These are phyloP conservation scores for Creontiades dilutus DNA, from an alignment of 2,888 invertebrate genomes.

Conservation along the genomic window DNA sequence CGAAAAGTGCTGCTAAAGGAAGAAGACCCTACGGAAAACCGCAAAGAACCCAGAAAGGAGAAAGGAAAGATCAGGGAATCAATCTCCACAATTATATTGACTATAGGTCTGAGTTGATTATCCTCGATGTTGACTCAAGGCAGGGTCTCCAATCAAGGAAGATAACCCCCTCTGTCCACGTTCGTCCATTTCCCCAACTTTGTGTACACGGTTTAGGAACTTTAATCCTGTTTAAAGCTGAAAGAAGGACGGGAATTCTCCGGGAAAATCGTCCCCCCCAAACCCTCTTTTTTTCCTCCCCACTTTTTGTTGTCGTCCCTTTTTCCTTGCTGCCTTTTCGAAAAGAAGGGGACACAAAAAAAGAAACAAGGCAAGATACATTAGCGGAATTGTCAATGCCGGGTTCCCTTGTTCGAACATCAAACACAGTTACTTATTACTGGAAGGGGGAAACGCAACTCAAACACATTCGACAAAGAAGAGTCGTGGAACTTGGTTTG, in stretches of 20 bases:
- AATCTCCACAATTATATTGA: conserved; percentile 69
- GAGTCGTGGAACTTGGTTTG: neutral
- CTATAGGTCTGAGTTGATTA: conserved; percentile 70
- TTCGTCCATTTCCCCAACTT: conserved; percentile 26
- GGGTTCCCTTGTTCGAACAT: conserved; percentile 62
- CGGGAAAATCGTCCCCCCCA: conserved; percentile 42
- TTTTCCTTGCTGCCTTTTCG: conserved; percentile 22
- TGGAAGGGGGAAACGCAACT: conserved; percentile 35
- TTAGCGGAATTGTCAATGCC: conserved; percentile 69
- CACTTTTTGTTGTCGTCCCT: neutral
- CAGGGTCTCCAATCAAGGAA: conserved; percentile 65
- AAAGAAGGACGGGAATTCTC: conserved; percentile 49
- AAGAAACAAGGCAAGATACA: conserved; percentile 60
- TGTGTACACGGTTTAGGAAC: conserved; percentile 67
- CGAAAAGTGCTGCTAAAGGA: neutral
- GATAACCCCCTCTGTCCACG: conserved; percentile 47
- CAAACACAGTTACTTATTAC: conserved; percentile 71
- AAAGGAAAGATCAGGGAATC: conserved; percentile 48
- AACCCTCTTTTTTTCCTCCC: neutral
- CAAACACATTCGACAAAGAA: conserved; percentile 69
- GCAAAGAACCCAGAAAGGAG: neutral
- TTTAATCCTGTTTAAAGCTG: conserved; percentile 70
- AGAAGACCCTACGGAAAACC: neutral
- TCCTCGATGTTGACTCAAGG: conserved; percentile 66
- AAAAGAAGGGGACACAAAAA: conserved; percentile 25